phyloP scores from a whole-genome alignment of 2,113 vertebrate species.

The Notechis scutatus region DNA sequence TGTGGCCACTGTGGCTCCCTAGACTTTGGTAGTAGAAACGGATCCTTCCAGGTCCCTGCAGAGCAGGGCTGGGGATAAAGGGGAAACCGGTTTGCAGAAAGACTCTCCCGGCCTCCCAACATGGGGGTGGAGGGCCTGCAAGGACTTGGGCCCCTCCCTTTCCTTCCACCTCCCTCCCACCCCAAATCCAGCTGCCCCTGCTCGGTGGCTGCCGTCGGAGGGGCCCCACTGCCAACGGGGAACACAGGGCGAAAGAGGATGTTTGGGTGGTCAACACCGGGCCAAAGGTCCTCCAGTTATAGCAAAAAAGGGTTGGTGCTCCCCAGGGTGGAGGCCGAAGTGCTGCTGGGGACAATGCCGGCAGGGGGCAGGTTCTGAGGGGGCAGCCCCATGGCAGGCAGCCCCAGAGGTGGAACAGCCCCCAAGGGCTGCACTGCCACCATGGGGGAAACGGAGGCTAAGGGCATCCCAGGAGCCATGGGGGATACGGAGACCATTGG shows the following conservation, averaged over 20 bases:
- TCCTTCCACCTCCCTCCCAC: background rate
- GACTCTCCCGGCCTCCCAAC: background rate
- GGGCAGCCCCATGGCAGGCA: conserved; percentile 79
- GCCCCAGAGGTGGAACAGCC: conserved; percentile 59
- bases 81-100: background rate
- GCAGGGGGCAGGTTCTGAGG: conserved; percentile 65
- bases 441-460: conserved; percentile 61
- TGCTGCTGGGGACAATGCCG: conserved; percentile 59
- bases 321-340: conserved; percentile 59
- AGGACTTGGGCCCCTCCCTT: background rate
- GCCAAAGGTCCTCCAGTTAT: conserved; percentile 46
- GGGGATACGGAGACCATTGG: conserved; percentile 60
- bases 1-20: background rate
- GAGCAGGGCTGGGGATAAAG: background rate
- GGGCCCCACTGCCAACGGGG: background rate
- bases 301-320: conserved; percentile 84
- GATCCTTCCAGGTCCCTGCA: background rate
- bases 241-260: background rate
- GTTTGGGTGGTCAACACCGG: conserved; percentile 7
- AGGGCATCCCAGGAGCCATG: conserved; percentile 59
- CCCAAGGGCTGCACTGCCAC: conserved; percentile 49
- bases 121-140: background rate
- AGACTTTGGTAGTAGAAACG: background rate
- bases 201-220: background rate
- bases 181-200: background rate